Evolutionary conservation across 2,888 invertebrate species (phyloP).

Genomic region (Amitus sp.): DNA sequence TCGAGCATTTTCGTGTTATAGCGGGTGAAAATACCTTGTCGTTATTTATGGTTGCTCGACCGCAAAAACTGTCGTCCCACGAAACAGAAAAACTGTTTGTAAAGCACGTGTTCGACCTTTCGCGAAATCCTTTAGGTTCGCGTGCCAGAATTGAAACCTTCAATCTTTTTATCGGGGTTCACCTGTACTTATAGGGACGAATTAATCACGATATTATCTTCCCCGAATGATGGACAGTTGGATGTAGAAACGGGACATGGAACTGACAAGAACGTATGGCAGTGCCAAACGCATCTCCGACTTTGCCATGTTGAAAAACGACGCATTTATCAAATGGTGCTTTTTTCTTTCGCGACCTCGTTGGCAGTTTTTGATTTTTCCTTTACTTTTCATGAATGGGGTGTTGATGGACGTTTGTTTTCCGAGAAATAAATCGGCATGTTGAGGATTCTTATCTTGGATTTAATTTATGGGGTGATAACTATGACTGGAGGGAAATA

Average conservation of each 20-base stretch:
- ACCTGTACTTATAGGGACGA: conserved; percentile 40
- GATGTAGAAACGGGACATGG: conserved; percentile 22
- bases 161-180: conserved; percentile 34
- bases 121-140: no score
- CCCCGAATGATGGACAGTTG: conserved; percentile 25
- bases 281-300: conserved; percentile 14
- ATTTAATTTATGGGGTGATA: conserved; percentile 53
- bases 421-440: neutral
- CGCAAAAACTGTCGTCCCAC: no score
- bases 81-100: no score
- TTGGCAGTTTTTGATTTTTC: no score
- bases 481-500: conserved; percentile 34
- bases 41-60: neutral
- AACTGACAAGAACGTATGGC: conserved; percentile 15
- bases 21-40: neutral
- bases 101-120: no score
- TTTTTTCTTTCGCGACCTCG: no score
- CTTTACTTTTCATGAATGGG: neutral
- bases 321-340: neutral
- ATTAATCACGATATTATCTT: conserved; percentile 40
- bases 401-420: no score
- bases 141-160: conserved; percentile 23
- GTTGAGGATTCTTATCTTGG: neutral
- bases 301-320: conserved; percentile 10
- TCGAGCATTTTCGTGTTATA: neutral